phyloP scores from a whole-genome alignment of 2,113 vertebrate genomes.

The Centrocercus urophasianus region DNA sequence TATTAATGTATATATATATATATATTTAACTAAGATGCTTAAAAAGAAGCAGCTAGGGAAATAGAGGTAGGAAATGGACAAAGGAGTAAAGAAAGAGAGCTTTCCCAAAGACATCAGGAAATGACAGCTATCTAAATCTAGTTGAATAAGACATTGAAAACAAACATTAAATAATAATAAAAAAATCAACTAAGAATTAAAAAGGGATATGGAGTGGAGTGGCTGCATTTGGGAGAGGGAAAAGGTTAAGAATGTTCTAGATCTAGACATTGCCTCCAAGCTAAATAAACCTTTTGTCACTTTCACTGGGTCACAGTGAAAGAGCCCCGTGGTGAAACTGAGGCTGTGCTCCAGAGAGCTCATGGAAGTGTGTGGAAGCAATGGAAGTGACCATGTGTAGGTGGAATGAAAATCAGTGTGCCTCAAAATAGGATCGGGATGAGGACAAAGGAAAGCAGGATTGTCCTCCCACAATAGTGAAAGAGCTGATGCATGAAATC shows the following conservation, averaged over 20 bases:
- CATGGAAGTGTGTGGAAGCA: neutral
- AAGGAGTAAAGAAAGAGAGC: neutral
- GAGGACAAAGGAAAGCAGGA: neutral
- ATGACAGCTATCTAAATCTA: neutral
- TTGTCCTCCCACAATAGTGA: neutral
- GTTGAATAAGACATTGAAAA: neutral
- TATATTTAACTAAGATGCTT: neutral
- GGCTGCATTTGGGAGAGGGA: neutral
- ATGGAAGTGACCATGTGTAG: neutral
- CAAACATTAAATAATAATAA: no score
- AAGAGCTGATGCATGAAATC: neutral
- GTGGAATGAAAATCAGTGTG: neutral
- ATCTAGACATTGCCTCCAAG: neutral
- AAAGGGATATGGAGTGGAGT: neutral
- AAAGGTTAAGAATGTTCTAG: neutral
- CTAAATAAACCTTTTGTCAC: neutral
- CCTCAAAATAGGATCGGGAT: neutral
- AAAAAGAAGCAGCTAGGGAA: neutral
- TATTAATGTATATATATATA: neutral
- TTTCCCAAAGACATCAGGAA: neutral
- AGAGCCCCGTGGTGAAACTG: neutral
- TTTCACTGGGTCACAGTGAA: neutral
- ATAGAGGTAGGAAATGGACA: neutral
- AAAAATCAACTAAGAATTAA: neutral
- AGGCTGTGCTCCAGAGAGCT: neutral